Conservation (phyloP, 2,797 vertebrate species). For the Epinephelus awoara region DNA sequence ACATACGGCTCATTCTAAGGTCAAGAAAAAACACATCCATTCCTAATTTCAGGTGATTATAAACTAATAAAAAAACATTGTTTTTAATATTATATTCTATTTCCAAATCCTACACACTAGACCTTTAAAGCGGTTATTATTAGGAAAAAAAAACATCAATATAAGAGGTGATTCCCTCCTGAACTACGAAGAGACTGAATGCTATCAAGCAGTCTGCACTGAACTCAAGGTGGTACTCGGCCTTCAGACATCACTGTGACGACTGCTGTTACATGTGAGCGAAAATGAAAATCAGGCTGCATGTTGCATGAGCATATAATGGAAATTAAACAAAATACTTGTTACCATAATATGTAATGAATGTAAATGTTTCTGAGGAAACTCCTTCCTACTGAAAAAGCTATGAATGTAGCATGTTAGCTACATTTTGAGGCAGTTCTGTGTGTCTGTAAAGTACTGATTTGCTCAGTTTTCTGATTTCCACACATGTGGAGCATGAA, state of each 20-base stretch:
- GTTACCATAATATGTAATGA: constrained; percentile 25
- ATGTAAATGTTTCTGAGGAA: constrained; percentile 61
- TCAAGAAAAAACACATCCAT: too few relatives aligned
- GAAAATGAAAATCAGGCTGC: constrained; percentile 30
- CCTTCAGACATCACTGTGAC: constrained; percentile 12
- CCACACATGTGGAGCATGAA: constrained; percentile 43
- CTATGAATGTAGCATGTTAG: constrained; percentile 37
- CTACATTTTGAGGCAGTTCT: constrained; percentile 14
- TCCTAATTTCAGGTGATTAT: too few relatives aligned
- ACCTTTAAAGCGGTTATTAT: too few relatives aligned
- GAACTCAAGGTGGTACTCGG: constrained; percentile 4
- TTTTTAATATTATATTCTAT: too few relatives aligned
- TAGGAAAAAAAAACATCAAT: too few relatives aligned
- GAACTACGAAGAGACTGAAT: neutral
- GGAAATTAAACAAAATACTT: constrained; percentile 10
- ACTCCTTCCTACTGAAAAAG: constrained; percentile 16
- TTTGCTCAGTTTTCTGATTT: constrained; percentile 45
- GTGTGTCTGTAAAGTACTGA: constrained; percentile 16
- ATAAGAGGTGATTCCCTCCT: neutral
- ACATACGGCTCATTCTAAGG: too few relatives aligned
- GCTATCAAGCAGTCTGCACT: constrained; percentile 12
- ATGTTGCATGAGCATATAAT: constrained; percentile 19
- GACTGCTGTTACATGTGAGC: constrained; percentile 1
- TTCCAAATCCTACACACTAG: too few relatives aligned
- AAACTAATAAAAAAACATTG: too few relatives aligned